phyloP scores from a whole-genome alignment of 2,113 vertebrate genomes.

The Melanotaenia duboulayi region DNA sequence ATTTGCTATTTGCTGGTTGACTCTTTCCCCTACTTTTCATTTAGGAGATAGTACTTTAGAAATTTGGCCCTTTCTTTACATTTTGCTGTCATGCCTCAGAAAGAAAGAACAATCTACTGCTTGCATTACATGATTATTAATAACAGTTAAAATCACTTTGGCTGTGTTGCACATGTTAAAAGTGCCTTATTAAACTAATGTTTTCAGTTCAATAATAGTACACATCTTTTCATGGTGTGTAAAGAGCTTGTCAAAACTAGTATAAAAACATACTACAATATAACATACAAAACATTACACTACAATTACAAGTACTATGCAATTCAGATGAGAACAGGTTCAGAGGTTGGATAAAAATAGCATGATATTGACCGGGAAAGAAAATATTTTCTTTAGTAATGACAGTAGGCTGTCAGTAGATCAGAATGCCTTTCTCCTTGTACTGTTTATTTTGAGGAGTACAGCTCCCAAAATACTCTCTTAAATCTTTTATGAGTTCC shows the following conservation, averaged over 20 bases:
- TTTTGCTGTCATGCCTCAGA: neutral
- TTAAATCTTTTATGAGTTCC: slow-evolving; percentile 81
- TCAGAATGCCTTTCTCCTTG: slow-evolving; percentile 68
- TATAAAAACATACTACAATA: neutral
- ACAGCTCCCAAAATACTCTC: slow-evolving; percentile 77
- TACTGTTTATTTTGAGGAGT: slow-evolving; percentile 66
- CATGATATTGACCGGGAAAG: slow-evolving; percentile 5
- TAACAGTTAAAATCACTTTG: too few species aligned
- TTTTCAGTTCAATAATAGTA: neutral
- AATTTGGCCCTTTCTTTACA: neutral
- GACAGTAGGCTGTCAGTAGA: slow-evolving; percentile 69
- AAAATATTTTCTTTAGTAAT: slow-evolving; percentile 39
- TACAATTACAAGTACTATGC: too few species aligned
- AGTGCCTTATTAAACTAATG: too few species aligned
- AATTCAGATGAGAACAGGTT: neutral
- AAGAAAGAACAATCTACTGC: neutral
- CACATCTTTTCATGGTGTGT: neutral
- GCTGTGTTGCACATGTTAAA: too few species aligned
- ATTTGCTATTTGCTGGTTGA: slow-evolving; percentile 10
- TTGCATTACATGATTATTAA: too few species aligned
- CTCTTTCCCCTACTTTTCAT: neutral
- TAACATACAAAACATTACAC: too few species aligned
- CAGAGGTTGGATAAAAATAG: neutral
- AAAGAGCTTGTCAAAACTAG: neutral
- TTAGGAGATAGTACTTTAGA: slow-evolving; percentile 10